phyloP scores from a whole-genome alignment of 2,797 vertebrate genomes.

The Menidia menidia region DNA sequence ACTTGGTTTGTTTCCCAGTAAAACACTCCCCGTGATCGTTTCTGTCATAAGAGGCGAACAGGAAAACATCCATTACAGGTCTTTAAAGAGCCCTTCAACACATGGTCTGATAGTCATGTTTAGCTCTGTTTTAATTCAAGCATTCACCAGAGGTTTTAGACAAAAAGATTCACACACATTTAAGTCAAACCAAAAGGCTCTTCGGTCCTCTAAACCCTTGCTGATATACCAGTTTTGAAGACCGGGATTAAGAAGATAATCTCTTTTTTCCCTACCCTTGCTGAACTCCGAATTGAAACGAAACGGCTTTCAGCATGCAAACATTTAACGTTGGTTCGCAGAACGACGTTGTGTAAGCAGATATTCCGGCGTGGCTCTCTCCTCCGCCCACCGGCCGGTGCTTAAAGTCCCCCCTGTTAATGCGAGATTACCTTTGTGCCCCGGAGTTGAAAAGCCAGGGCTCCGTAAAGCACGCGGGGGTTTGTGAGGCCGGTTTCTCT shows the following conservation, averaged over 20 bases:
- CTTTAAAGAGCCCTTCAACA: not conserved
- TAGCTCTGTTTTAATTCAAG: not conserved
- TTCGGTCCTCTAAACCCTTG: not conserved
- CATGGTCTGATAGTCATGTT: not conserved
- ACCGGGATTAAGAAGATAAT: not conserved
- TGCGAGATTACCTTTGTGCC: conserved; percentile 62
- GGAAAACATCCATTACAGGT: not conserved
- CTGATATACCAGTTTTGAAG: conserved; percentile 2
- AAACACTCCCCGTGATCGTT: not conserved
- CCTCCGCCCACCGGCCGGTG: conserved; percentile 56
- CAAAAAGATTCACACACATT: not conserved
- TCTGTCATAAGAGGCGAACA: not conserved
- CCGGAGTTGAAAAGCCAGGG: conserved; percentile 62
- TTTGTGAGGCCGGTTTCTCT: conserved; percentile 56
- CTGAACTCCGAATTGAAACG: not conserved
- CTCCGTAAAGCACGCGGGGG: conserved; percentile 60
- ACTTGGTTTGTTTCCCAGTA: not conserved
- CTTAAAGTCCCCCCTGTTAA: conserved; percentile 58
- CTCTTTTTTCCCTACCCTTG: not conserved
- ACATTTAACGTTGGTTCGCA: conserved; percentile 10
- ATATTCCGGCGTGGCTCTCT: conserved; percentile 35
- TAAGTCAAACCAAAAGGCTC: not conserved
- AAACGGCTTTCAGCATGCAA: conserved; percentile 2
- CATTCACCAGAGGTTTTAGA: not conserved
- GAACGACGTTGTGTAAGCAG: conserved; percentile 37